A percentile compares a stretch with the other conserved stretches of the same genome.
phyloP scores from a whole-genome alignment of 2,888 invertebrate genomes.

The Notodonta ziczac region DNA sequence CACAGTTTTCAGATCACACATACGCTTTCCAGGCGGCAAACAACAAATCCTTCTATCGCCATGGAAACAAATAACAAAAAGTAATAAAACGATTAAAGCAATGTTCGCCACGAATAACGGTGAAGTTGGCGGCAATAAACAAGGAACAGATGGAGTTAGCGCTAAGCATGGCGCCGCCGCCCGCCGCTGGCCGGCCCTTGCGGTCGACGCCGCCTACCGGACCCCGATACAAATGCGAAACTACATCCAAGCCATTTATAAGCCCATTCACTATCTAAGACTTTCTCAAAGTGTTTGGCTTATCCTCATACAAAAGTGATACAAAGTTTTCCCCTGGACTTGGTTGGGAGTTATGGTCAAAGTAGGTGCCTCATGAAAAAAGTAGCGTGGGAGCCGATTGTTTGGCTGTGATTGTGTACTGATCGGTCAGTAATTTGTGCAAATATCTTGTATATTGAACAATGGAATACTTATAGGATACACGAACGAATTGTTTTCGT shows the following conservation, averaged over 20 bases:
- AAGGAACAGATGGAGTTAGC: slow-evolving; percentile 43
- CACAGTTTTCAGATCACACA: not conserved
- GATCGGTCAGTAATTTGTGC: not conserved
- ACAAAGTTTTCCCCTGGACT: slow-evolving; percentile 9
- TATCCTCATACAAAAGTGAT: slow-evolving; percentile 24
- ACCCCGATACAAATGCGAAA: slow-evolving; percentile 36
- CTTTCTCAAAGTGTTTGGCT: slow-evolving; percentile 28
- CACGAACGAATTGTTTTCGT: too few species aligned
- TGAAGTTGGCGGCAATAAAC: slow-evolving; percentile 44
- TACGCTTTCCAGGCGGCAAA: slow-evolving; percentile 14
- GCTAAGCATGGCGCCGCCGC: slow-evolving; percentile 17
- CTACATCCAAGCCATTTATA: slow-evolving; percentile 34
- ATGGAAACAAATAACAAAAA: slow-evolving; percentile 32
- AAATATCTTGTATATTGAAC: not conserved
- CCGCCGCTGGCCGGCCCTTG: slow-evolving; percentile 18
- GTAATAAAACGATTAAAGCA: slow-evolving; percentile 42
- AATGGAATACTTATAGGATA: too few species aligned
- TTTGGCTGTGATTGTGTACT: not conserved
- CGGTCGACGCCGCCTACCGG: slow-evolving; percentile 27
- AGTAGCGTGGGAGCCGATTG: not conserved
- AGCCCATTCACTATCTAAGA: slow-evolving; percentile 24
- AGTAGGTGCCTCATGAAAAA: slow-evolving; percentile 4
- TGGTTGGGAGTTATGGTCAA: slow-evolving; percentile 1
- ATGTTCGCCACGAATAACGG: slow-evolving; percentile 35
- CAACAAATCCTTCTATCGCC: slow-evolving; percentile 21